phyloP scores from a whole-genome alignment of 2,113 vertebrate species.

The Psittacara wagleri region DNA sequence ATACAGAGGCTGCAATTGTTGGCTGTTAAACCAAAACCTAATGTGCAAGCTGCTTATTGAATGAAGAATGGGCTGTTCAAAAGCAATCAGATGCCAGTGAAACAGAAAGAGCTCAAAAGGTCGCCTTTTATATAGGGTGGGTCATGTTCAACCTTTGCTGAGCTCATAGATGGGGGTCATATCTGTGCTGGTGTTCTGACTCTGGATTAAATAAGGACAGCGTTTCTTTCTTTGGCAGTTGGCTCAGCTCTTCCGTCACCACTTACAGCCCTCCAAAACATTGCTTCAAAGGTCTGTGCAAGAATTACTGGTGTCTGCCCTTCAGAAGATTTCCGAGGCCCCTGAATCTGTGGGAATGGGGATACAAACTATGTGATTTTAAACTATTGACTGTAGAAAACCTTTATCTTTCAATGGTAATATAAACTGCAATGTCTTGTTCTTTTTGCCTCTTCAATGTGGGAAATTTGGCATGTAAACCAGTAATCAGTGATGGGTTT shows the following conservation, averaged over 20 bases:
- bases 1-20: neutral
- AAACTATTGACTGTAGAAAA: neutral
- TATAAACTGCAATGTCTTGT: neutral
- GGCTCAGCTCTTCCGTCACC: neutral
- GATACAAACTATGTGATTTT: neutral
- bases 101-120: neutral
- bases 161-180: neutral
- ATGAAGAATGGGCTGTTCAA: neutral
- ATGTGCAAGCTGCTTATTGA: neutral
- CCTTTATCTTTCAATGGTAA: neutral
- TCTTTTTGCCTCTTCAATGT: neutral
- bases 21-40: neutral
- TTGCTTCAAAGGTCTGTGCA: neutral
- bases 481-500: neutral
- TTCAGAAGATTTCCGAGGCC: neutral
- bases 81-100: neutral
- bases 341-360: neutral
- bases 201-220: neutral
- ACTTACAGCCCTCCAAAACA: neutral
- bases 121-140: fast-evolving
- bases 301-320: neutral
- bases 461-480: neutral
- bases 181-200: neutral
- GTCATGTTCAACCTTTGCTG: neutral
- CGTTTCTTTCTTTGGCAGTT: neutral